phyloP scores from a whole-genome alignment of 2,888 invertebrate species.

The Plemyria rubiginata region DNA sequence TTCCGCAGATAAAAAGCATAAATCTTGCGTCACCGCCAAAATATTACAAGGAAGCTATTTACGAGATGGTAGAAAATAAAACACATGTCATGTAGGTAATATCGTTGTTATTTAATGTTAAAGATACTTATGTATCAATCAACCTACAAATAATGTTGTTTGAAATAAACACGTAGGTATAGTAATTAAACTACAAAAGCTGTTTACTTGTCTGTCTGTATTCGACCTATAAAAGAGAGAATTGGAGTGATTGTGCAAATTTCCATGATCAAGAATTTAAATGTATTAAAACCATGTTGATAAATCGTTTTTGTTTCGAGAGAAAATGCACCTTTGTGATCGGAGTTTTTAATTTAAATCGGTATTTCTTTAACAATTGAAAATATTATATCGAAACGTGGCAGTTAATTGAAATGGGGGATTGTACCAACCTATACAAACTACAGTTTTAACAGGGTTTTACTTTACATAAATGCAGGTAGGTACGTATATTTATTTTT shows the following conservation, averaged over 20 bases:
- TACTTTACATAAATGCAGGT: too few species aligned
- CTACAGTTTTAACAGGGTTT: too few species aligned
- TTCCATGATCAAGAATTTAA: conserved; percentile 69
- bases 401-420: background rate
- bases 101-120: too few species aligned
- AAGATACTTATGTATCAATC: too few species aligned
- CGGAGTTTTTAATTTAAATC: conserved; percentile 37
- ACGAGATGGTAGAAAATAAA: too few species aligned
- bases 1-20: too few species aligned
- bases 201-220: conserved; percentile 58
- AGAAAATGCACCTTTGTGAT: conserved; percentile 38
- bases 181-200: conserved; percentile 41
- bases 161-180: background rate
- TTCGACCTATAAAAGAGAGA: conserved; percentile 56
- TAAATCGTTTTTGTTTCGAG: conserved; percentile 63
- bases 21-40: too few species aligned
- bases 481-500: too few species aligned
- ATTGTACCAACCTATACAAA: too few species aligned
- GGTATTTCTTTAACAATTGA: conserved; percentile 12
- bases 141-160: too few species aligned
- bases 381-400: conserved; percentile 12
- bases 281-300: conserved; percentile 61
- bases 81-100: too few species aligned
- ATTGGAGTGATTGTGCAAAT: conserved; percentile 65
- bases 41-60: too few species aligned